phyloP scores from a whole-genome alignment of 2,797 vertebrate species.

The Channallabes apus region DNA sequence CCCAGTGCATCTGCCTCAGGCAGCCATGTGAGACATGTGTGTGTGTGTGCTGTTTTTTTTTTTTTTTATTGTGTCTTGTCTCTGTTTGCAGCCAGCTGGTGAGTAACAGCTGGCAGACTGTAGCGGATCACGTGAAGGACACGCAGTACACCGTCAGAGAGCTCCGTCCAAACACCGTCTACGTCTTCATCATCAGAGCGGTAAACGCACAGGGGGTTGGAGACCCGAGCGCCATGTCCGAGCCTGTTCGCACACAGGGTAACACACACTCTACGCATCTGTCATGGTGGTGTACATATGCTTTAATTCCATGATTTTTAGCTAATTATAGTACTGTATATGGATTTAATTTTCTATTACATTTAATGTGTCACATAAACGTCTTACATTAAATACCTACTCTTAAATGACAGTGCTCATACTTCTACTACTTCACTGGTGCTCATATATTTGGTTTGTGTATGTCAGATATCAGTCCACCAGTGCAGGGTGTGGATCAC shows the following conservation, averaged over 20 bases:
- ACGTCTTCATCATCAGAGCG: constrained; percentile 96
- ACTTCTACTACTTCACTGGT: background rate
- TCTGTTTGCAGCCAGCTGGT: constrained; percentile 86
- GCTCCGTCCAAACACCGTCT: constrained; percentile 95
- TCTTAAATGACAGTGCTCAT: background rate
- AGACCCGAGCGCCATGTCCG: constrained; percentile 95
- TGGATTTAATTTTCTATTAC: background rate
- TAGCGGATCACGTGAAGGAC: constrained; percentile 93
- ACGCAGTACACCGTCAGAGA: constrained; percentile 88
- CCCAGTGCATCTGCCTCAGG: constrained; percentile 19
- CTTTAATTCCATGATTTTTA: constrained; percentile 1
- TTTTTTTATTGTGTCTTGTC: constrained; percentile 6
- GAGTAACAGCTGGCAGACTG: constrained; percentile 99
- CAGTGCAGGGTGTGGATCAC: constrained; percentile 96
- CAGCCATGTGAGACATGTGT: constrained; percentile 16
- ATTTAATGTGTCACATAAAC: background rate
- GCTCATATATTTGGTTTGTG: background rate
- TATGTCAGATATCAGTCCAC: constrained; percentile 87
- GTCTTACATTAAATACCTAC: no score
- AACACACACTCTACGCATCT: constrained; percentile 40
- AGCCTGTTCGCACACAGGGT: constrained; percentile 98
- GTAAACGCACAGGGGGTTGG: constrained; percentile 93
- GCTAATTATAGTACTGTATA: background rate
- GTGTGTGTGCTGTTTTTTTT: constrained; percentile 3
- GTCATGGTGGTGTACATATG: background rate